Conservation (phyloP, 2,797 vertebrate genomes). For the Holocentrus rufus region DNA sequence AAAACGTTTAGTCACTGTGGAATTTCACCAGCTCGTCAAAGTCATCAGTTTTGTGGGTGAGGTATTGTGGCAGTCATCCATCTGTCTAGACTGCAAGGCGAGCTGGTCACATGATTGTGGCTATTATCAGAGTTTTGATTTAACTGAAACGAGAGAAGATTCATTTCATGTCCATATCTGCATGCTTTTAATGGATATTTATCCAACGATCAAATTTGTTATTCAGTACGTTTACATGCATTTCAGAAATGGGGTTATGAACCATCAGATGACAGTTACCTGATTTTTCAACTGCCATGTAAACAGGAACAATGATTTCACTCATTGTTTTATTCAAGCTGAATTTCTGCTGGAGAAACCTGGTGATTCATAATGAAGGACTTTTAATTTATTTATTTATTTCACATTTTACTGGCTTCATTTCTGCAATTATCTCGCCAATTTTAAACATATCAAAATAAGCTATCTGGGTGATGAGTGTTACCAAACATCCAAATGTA, state of each 20-base stretch:
- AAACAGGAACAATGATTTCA: too few species aligned
- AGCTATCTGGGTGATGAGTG: not conserved
- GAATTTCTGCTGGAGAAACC: too few species aligned
- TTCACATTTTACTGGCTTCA: constrained; percentile 5
- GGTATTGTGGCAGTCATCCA: not conserved
- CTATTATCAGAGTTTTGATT: constrained; percentile 11
- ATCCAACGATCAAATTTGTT: not conserved
- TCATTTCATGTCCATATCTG: not conserved
- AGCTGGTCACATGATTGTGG: constrained; percentile 26
- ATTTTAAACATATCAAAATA: not conserved
- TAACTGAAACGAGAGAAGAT: not conserved
- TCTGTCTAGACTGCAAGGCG: constrained; percentile 10
- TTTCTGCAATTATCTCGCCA: not conserved
- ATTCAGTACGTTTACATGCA: too few species aligned
- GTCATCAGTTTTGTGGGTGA: not conserved
- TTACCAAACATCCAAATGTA: not conserved
- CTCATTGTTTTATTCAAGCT: too few species aligned
- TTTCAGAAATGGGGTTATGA: too few species aligned
- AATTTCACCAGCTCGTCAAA: not conserved
- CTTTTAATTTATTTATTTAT: not conserved
- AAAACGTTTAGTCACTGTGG: not conserved
- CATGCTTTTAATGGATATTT: not conserved
- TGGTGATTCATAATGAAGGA: not conserved
- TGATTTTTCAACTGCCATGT: too few species aligned
- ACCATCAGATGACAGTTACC: too few species aligned